Evolutionary conservation across 2,888 invertebrate genomes (phyloP).

Genomic region (Allophyes oxyacanthae): DNA sequence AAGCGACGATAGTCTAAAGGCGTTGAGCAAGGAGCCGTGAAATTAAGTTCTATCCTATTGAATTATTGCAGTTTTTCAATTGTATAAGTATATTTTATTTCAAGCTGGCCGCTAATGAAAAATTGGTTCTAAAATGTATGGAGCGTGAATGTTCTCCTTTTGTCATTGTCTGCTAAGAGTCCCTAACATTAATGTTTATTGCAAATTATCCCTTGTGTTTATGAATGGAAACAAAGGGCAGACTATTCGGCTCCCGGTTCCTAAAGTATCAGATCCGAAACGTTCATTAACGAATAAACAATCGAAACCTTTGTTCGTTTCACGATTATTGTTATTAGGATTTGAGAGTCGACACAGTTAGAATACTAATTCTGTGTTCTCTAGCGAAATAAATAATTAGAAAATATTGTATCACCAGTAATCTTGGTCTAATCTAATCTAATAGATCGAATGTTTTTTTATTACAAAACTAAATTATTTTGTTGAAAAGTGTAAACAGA

Average conservation of each 20-base stretch:
- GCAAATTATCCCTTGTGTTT: slow-evolving; percentile 37
- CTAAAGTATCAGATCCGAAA: slow-evolving; percentile 18
- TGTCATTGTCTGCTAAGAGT: slow-evolving; percentile 20
- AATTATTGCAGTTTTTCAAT: no score
- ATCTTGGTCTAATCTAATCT: no score
- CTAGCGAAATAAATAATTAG: neutral
- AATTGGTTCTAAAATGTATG: no score
- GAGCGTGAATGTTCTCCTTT: no score
- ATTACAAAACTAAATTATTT: no score
- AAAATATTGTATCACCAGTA: no score
- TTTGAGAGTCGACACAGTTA: neutral
- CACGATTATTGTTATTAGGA: slow-evolving; percentile 3
- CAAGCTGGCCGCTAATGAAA: no score
- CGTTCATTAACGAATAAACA: slow-evolving; percentile 29
- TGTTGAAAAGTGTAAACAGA: no score
- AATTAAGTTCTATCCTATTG: neutral
- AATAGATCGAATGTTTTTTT: no score
- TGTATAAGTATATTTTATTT: no score
- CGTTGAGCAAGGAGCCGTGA: neutral
- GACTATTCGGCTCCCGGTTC: slow-evolving; percentile 17
- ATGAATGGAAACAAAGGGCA: slow-evolving; percentile 37
- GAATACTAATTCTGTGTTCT: slow-evolving; percentile 1
- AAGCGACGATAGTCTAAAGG: neutral
- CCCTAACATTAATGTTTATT: slow-evolving; percentile 37
- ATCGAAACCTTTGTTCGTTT: slow-evolving; percentile 18